A percentile compares a stretch with the other conserved stretches of the same genome.
phyloP scores from a whole-genome alignment of 2,888 invertebrate species.

The Incurvaria masculella region DNA sequence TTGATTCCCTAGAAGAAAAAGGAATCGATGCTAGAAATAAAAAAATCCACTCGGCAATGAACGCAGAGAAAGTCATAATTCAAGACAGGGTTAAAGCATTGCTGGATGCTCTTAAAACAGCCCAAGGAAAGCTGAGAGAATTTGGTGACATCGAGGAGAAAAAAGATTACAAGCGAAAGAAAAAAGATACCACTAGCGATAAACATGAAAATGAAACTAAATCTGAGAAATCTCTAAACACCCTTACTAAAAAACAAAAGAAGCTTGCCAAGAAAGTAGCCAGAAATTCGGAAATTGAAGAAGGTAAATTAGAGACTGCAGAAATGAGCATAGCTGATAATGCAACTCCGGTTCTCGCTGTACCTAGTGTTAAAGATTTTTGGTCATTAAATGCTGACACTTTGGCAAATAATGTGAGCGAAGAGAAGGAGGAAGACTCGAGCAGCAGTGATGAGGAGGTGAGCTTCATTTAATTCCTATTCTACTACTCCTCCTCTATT shows the following conservation, averaged over 20 bases:
- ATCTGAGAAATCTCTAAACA: too few relatives aligned
- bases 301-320: constrained; percentile 9
- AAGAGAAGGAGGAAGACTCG: constrained; percentile 26
- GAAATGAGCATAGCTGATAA: constrained; percentile 19
- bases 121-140: constrained; percentile 25
- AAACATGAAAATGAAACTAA: too few relatives aligned
- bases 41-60: constrained; percentile 37
- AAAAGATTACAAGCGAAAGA: constrained; percentile 19
- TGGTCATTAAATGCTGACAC: constrained; percentile 26
- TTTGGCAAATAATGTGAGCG: constrained; percentile 16
- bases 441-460: constrained; percentile 47
- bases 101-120: constrained; percentile 23
- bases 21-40: constrained; percentile 33
- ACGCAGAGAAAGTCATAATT: constrained; percentile 28
- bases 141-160: constrained; percentile 18
- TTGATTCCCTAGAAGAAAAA: constrained; percentile 31
- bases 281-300: constrained; percentile 13
- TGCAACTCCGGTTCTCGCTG: constrained; percentile 28
- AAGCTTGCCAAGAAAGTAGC: constrained; percentile 14
- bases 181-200: constrained; percentile 3
- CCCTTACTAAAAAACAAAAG: too few relatives aligned
- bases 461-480: constrained; percentile 8
- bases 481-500: too few relatives aligned
- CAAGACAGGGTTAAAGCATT: constrained; percentile 28
- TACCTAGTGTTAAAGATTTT: constrained; percentile 42